Base-by-base conservation (phyloP, 2,113 vertebrate genomes). In the Arvicanthis niloticus region DNA sequence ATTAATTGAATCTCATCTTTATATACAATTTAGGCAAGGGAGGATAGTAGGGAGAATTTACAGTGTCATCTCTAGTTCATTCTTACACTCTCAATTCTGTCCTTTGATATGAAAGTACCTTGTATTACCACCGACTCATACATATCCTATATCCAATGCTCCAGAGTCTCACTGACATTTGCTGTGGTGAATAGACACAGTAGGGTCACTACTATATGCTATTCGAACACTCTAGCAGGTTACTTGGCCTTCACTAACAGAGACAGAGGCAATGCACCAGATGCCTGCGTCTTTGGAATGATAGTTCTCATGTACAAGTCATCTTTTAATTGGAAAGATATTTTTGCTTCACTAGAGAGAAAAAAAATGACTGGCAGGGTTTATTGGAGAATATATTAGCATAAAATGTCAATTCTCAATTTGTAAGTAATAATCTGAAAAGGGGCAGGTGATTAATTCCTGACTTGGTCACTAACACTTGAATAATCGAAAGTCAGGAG, bases 401-500 rank as follows among this genome's bases (percentile, higher is more conserved):
- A 81, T 92, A 90, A 93, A 81, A 78, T 29, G 10, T 73, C 68
- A 93, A 53, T 56, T 85, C 62, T 96, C 90, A 72, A 8, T 95
- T 42, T 94, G 9, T 48, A 78, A 93, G 31, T 85, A 80, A 94
- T 58, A 88, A 88, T 76, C 45, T 62, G 40, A 89, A 67, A 89
- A 93, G 31, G 88, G 45, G 40, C 45, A 91, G 11, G 77, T 82
- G 58, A 91, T 85, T 85, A 77, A 86, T 65, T 95, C 6, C 80
- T 91, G 60, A 91, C 21, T 40, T 76, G 37, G 80, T 90, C 72
- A 88, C 58, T 45, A 75, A 58, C 40, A 93, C 65, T 90, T 37
- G 34, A 93, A 58, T 62, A 96, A 93, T 81, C 45, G 81, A 91
- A 97, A 81, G n/a, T 88, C 89, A 60, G 19, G 9, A 96, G 31